Base-by-base conservation (phyloP, 2,888 invertebrate species). In the Drosophila austrosaltans region DNA sequence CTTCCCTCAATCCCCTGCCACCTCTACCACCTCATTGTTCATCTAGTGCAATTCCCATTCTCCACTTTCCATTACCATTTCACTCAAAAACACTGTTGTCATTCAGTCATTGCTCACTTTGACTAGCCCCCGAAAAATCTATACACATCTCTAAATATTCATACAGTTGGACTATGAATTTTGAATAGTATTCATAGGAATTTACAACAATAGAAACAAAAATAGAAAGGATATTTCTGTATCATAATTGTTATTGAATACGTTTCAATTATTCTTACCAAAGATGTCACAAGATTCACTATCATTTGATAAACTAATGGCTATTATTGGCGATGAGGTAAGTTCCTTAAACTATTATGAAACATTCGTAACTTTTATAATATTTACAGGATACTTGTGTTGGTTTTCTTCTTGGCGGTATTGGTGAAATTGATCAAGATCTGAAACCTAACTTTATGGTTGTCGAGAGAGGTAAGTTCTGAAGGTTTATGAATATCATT, bases 301-400 rank as follows among this genome's bases (percentile, higher is more conserved):
- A 8, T 59, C 58, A 7, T n/a, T 53, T 0, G 74, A 67, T 8
- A 75, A 77, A 56, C 77, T 84, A 0, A 70, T 84, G 56, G 78
- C 82, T 22, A 79, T 84, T 20, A 84, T 84, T 53, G 83, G 83
- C 22, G 83, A 84, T 57, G 83, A 87, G 87, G 83, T 83, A 8
- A 28, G 4, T 28, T 28, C 4, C 3, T 30, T 30, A 30, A 30
- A 30, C 3, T 1, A n/a, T 42, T 16, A 16, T 8, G 1, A 5
- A 44, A 20, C 6, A 7, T 1, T 44, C 20, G 20, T 7, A 5
- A 1, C 6, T 30, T 30, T 5, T 30, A 5, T 30, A 0, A 39
- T 7, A 44, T 0, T 30, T 53, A 0, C 42, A 84, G 83, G 83
- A 84, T 62, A 84, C 83, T 61, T 87, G 87, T 44, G 84, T 84